Percentiles rank a stretch among this genome's conserved stretches.
Evolutionary conservation across 2,888 invertebrate genomes (phyloP).

Genomic region (Lepidonotus clava): DNA sequence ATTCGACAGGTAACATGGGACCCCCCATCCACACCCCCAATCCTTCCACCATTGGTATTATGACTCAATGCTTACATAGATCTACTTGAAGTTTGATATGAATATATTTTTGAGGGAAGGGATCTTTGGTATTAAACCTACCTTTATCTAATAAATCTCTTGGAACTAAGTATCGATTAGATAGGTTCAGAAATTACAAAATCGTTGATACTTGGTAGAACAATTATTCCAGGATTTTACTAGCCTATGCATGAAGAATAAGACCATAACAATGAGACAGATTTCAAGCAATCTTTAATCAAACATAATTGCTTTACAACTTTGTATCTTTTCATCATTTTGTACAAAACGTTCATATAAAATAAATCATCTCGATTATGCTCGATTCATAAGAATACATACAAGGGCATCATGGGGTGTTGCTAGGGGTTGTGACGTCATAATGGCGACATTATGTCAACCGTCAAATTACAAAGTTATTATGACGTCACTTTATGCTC

Average conservation of each 20-base stretch:
- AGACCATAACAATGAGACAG: background rate
- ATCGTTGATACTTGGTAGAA: too few species aligned
- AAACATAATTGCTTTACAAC: constrained; percentile 53
- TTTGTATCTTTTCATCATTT: constrained; percentile 54
- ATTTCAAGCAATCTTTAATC: constrained; percentile 54
- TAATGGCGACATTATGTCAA: background rate
- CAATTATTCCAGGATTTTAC: too few species aligned
- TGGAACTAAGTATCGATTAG: too few species aligned
- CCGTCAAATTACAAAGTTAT: background rate
- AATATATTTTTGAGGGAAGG: too few species aligned
- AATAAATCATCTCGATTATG: constrained; percentile 53
- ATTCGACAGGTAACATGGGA: too few species aligned
- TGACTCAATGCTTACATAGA: too few species aligned
- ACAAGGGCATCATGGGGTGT: constrained; percentile 35
- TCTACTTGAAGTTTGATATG: too few species aligned
- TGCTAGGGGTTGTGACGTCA: constrained; percentile 27
- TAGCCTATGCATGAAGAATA: background rate
- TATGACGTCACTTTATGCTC: constrained; percentile 29
- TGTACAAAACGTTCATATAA: constrained; percentile 56
- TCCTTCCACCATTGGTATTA: too few species aligned
- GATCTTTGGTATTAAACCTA: too few species aligned
- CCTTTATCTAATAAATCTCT: too few species aligned
- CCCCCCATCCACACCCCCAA: too few species aligned
- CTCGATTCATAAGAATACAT: constrained; percentile 39
- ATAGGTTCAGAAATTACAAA: too few species aligned